Percentiles rank a stretch among this genome's conserved stretches.
Conservation (phyloP, 1,140 invertebrate species). For the Panulirus ornatus region DNA sequence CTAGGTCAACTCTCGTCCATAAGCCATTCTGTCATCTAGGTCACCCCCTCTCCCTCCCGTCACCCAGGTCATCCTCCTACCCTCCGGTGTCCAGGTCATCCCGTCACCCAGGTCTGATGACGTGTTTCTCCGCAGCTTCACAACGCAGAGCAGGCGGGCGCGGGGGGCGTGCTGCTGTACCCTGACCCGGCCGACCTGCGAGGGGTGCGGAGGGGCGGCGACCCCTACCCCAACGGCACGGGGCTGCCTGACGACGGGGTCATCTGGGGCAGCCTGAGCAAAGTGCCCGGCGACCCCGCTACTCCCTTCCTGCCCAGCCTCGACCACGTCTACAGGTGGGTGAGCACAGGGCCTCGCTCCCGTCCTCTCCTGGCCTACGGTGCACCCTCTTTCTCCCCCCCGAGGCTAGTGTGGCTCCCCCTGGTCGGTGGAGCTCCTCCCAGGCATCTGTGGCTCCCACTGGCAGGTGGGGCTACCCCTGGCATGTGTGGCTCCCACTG, state of each 20-base stretch:
- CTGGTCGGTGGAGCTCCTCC: too few relatives aligned
- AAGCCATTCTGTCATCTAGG: too few relatives aligned
- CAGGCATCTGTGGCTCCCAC: too few relatives aligned
- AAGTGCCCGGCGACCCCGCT: constrained; percentile 45
- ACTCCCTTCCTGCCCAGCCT: constrained; percentile 56
- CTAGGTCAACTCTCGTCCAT: too few relatives aligned
- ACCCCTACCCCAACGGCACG: constrained; percentile 34
- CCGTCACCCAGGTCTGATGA: neutral
- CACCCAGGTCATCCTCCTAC: too few relatives aligned
- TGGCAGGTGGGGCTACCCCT: too few relatives aligned
- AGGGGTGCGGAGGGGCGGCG: neutral
- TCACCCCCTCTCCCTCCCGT: too few relatives aligned
- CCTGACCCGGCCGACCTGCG: constrained; percentile 46
- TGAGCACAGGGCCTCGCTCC: too few relatives aligned
- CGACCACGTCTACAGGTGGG: constrained; percentile 46
- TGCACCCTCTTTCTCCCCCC: neutral
- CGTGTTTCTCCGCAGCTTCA: constrained; percentile 36
- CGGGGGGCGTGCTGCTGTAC: constrained; percentile 45
- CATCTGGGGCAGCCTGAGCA: constrained; percentile 19
- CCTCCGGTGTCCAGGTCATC: too few relatives aligned
- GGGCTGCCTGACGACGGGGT: constrained; percentile 54
- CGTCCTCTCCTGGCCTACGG: neutral
- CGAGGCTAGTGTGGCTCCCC: too few relatives aligned
- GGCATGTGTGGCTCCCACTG: too few relatives aligned
- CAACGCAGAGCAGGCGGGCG: constrained; percentile 51